Base-by-base conservation (phyloP, 2,113 vertebrate genomes). In the Vulpes lagopus region DNA sequence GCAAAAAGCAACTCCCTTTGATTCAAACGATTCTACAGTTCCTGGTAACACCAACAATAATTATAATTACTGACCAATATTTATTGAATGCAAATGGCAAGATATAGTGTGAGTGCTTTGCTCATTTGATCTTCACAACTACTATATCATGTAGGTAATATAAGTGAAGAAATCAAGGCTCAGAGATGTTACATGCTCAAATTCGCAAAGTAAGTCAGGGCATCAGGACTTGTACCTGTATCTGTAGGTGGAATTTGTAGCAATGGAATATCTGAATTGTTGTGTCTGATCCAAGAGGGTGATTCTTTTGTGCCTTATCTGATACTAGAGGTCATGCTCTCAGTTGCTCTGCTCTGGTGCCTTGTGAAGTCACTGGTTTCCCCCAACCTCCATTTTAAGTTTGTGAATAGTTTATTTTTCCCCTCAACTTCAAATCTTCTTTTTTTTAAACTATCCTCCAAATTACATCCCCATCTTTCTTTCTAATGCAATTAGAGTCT, bases 401-500 rank as follows among this genome's bases (percentile, higher is more conserved):
- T 76, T 95, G 35, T 60, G 23, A 96, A 91, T 91, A 85, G 30
- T 90, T 95, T 35, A 64, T 86, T 64, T 95, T 89, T 86, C 0
- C 69, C 51, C 38, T 83, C 74, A n/a, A 91, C n/a, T 84, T 73
- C 25, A 95, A 88, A 35, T 90, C 5, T 49, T 64, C 80, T 80
- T 62, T 62, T 32, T 83, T 15, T 27, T 85, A 16, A 2, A 78
- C 74, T 78, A 30, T 51, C 43, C 71, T 97, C 85, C 55, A 97
- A 96, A 95, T 95, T 93, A 57, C 27, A 67, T 89, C 38, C 22
- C 51, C 65, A 83, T 91, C 51, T 89, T 97, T 96, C 92, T 92
- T 96, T 96, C 65, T 95, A 95, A 95, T 95, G 51, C 84, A 96
- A 86, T 98, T 96, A 93, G 82, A 93, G n/a, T 96, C 86, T 92